These are phyloP conservation scores for Pelodiscus sinensis DNA, from an alignment of 2,113 vertebrate genomes.

Conservation along the genomic window DNA sequence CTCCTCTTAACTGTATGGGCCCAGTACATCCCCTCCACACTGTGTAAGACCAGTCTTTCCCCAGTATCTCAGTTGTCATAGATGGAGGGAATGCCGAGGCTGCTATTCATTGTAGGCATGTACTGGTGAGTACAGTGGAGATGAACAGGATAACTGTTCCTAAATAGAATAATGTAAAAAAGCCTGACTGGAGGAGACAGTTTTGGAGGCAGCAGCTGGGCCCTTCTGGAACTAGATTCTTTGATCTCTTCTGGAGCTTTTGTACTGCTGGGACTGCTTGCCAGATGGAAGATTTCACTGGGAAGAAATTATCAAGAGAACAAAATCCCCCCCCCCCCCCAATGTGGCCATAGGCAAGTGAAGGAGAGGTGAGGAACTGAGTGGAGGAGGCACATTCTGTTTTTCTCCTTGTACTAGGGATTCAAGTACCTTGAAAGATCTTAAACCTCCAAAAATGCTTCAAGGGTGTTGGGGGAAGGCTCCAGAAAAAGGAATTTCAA, in stretches of 20 bases:
- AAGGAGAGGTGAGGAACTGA: not conserved
- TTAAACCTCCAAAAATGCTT: not conserved
- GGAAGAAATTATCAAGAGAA: not conserved
- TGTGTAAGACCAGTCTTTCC: not conserved
- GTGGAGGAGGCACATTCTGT: not conserved
- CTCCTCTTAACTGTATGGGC: not conserved
- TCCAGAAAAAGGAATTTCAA: not conserved
- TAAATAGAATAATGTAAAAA: not conserved
- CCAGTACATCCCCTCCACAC: not conserved
- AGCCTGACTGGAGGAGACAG: not conserved
- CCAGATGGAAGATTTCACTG: not conserved
- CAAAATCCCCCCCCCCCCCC: not conserved
- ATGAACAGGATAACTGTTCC: not conserved
- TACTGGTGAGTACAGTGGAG: not conserved
- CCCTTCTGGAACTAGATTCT: not conserved
- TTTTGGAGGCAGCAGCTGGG: not conserved
- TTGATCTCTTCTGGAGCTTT: not conserved
- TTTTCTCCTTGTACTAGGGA: not conserved
- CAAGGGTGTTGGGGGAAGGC: not conserved
- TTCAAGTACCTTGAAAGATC: not conserved
- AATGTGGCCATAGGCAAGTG: not conserved
- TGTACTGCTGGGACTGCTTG: not conserved
- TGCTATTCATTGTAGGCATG: not conserved
- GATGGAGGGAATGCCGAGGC: not conserved
- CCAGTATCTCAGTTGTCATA: not conserved